Evolutionary conservation across 2,797 vertebrate species (phyloP).

Genomic region (Sternarchorhynchus goeldii): DNA sequence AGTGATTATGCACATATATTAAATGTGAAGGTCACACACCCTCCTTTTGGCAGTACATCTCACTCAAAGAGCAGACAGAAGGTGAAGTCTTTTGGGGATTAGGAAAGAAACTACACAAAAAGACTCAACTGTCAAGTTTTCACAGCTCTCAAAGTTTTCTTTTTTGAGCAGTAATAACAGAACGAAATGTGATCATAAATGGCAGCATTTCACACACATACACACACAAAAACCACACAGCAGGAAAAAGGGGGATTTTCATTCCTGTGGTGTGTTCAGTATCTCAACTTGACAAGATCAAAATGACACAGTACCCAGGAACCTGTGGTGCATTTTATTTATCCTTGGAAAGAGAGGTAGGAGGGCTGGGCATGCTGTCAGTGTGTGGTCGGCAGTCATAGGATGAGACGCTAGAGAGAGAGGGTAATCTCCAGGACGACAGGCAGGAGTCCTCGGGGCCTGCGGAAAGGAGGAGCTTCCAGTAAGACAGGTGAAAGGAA

Average conservation of each 20-base stretch:
- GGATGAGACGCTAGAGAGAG: neutral
- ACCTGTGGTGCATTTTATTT: constrained; percentile 10
- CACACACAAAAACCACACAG: neutral
- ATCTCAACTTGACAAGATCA: neutral
- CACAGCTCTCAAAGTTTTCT: constrained; percentile 13
- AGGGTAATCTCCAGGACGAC: neutral
- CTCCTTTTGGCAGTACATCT: neutral
- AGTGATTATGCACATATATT: neutral
- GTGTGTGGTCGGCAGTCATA: constrained; percentile 1
- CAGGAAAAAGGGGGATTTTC: neutral
- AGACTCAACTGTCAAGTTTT: constrained; percentile 6
- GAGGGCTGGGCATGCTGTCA: neutral
- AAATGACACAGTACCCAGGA: neutral
- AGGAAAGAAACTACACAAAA: neutral
- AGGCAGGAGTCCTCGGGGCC: constrained; percentile 23
- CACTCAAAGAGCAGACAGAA: neutral
- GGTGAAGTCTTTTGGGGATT: neutral
- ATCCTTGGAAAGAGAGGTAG: constrained; percentile 7
- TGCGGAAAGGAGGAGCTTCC: constrained; percentile 48
- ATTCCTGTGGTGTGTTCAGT: neutral
- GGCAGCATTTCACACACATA: neutral
- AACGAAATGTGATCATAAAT: neutral
- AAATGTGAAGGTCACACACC: neutral
- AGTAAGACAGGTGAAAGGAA: constrained; percentile 46
- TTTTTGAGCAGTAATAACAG: neutral